Conservation (phyloP, 2,797 vertebrate genomes). For the Poecilia gillii region DNA sequence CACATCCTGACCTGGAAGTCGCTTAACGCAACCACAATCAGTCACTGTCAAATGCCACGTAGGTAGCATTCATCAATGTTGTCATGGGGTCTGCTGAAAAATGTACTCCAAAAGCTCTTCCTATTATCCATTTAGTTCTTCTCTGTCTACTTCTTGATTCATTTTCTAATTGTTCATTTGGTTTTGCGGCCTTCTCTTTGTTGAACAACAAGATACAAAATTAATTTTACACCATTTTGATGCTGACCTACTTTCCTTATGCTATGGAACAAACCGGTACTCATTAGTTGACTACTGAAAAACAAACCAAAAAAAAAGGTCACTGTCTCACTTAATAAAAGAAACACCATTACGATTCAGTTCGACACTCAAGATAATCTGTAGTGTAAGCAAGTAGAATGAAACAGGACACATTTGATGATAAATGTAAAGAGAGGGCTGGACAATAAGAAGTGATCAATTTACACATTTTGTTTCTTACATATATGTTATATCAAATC, state of each 20-base stretch:
- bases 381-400: conserved; percentile 58
- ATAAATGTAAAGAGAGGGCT: conserved; percentile 27
- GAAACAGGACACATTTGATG: conserved; percentile 43
- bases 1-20: neutral
- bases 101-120: neutral
- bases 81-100: neutral
- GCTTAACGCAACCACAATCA: neutral
- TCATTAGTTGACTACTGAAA: neutral
- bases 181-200: neutral
- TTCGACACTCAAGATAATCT: conserved; percentile 68
- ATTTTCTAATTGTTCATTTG: conserved; percentile 1
- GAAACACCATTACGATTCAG: conserved; percentile 60
- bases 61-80: conserved; percentile 18
- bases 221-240: neutral
- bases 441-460: conserved; percentile 16
- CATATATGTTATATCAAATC: conserved; percentile 31
- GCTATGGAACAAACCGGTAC: neutral
- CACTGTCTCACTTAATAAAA: conserved; percentile 56
- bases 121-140: neutral
- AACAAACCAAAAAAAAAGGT: neutral
- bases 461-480: conserved; percentile 37
- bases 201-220: neutral
- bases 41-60: conserved; percentile 17
- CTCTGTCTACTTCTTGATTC: neutral
- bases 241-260: neutral